Conservation (phyloP, 1,140 invertebrate species). For the Drosophila equinoxialis region DNA sequence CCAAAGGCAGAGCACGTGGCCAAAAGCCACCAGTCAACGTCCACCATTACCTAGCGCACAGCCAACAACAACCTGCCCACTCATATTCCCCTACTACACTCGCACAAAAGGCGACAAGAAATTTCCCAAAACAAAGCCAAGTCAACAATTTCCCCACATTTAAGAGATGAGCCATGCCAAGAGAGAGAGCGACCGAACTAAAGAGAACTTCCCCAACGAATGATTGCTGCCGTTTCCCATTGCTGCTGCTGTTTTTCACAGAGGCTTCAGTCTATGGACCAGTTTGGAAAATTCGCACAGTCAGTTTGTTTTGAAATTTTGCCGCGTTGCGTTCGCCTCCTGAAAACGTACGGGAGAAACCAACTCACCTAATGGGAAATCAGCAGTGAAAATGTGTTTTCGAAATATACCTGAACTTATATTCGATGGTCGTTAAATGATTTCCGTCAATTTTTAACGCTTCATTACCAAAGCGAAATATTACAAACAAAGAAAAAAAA, state of each 20-base stretch:
- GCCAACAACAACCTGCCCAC: neutral
- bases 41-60: neutral
- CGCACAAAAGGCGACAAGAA: slow-evolving; percentile 6
- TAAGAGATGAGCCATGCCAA: slow-evolving; percentile 37
- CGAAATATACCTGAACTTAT: slow-evolving; percentile 7
- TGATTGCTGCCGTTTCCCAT: slow-evolving; percentile 11
- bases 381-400: neutral
- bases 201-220: slow-evolving; percentile 10
- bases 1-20: slow-evolving; percentile 57
- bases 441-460: slow-evolving; percentile 14
- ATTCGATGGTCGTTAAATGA: slow-evolving; percentile 6
- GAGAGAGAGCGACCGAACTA: slow-evolving; percentile 21
- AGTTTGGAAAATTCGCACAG: slow-evolving; percentile 76
- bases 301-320: slow-evolving; percentile 81
- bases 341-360: slow-evolving; percentile 17
- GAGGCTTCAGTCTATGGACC: slow-evolving; percentile 67
- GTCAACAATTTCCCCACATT: slow-evolving; percentile 66
- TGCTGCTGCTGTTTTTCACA: slow-evolving; percentile 61
- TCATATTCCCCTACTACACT: neutral
- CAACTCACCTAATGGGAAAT: slow-evolving; percentile 7
- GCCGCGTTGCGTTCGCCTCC: slow-evolving; percentile 63
- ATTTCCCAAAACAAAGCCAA: slow-evolving; percentile 71
- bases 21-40: neutral
- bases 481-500: slow-evolving; percentile 4
- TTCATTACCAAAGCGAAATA: slow-evolving; percentile 7